Conservation (phyloP, 2,113 vertebrate genomes). For the Halcyon senegalensis region DNA sequence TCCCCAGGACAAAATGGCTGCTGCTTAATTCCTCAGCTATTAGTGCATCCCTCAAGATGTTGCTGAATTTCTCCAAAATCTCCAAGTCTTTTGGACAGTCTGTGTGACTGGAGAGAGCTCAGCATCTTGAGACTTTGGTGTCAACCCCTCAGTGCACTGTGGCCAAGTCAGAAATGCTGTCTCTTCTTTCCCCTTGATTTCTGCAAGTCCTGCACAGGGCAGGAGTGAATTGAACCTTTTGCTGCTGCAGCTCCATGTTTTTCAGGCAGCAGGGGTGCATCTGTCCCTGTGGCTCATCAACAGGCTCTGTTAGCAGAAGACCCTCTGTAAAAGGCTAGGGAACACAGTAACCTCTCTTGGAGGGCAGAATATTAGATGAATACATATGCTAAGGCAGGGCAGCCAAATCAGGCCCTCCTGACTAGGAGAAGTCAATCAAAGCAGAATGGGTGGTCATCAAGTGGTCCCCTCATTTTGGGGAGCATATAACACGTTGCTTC, state of each 20-base stretch:
- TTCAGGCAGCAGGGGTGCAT: neutral
- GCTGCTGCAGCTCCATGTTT: neutral
- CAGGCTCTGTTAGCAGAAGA: neutral
- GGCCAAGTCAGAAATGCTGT: neutral
- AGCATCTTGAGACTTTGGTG: neutral
- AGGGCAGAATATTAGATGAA: neutral
- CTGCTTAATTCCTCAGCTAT: neutral
- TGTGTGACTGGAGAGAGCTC: neutral
- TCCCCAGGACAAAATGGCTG: slow-evolving; percentile 19
- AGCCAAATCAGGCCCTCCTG: neutral
- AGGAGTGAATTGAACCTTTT: neutral
- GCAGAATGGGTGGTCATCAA: neutral
- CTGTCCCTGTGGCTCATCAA: neutral
- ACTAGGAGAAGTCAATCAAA: neutral
- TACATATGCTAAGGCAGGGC: neutral
- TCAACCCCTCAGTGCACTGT: neutral
- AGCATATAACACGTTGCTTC: neutral
- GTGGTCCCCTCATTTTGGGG: neutral
- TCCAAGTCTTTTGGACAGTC: neutral
- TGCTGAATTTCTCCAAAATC: neutral
- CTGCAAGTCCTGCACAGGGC: neutral
- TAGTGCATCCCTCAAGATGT: neutral
- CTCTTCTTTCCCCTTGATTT: neutral
- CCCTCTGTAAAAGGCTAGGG: neutral
- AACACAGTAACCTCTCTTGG: neutral